These are phyloP conservation scores for Sebastes kiyomatsui DNA, from an alignment of 2,797 vertebrate species.

Conservation along the genomic window DNA sequence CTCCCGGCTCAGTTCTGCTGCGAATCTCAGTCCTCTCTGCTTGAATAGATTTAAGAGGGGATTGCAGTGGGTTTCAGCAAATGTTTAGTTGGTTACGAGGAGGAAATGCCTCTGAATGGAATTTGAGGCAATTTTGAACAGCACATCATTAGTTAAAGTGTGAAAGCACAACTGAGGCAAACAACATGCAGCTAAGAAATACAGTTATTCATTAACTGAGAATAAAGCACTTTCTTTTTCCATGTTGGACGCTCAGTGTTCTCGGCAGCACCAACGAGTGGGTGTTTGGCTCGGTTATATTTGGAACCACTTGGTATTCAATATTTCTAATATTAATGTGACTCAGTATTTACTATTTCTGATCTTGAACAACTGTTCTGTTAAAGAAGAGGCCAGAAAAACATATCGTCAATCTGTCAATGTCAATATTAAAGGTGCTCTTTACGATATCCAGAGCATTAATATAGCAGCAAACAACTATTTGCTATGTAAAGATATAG, in stretches of 20 bases:
- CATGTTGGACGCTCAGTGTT: conserved; percentile 9
- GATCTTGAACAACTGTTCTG: neutral
- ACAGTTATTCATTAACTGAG: conserved; percentile 58
- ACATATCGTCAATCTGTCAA: neutral
- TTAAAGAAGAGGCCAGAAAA: neutral
- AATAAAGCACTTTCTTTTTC: conserved; percentile 46
- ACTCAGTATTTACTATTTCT: conserved; percentile 21
- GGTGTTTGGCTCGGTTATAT: conserved; percentile 17
- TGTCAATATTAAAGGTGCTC: neutral
- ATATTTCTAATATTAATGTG: neutral
- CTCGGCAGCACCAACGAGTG: neutral
- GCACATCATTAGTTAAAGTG: conserved; percentile 20
- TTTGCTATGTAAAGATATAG: too few relatives aligned
- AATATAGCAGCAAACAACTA: too few relatives aligned
- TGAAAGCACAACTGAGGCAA: neutral
- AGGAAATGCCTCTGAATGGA: conserved; percentile 37
- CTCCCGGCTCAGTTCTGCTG: conserved; percentile 54
- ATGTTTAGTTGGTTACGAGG: conserved; percentile 40
- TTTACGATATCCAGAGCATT: too few relatives aligned
- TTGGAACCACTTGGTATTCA: neutral
- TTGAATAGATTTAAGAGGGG: conserved; percentile 59
- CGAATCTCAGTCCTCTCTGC: conserved; percentile 56
- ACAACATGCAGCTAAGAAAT: conserved; percentile 17
- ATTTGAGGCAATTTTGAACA: conserved; percentile 35
- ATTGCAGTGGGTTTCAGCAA: conserved; percentile 47